A percentile compares a stretch with the other conserved stretches of the same genome.
phyloP scores from a whole-genome alignment of 2,797 vertebrate species.

The Acridotheres tristis region DNA sequence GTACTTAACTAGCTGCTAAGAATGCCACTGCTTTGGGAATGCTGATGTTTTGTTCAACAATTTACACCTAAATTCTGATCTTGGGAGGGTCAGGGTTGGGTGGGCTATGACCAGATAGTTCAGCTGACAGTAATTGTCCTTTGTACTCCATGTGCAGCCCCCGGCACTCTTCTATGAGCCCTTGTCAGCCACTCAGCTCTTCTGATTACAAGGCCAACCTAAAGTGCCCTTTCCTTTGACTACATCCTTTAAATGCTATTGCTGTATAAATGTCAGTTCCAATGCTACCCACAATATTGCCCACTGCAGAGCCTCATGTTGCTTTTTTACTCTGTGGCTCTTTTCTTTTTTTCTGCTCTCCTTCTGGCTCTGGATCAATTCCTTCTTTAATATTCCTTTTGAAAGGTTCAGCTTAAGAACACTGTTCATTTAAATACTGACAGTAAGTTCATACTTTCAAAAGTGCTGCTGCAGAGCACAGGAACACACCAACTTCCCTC shows the following conservation, averaged over 20 bases:
- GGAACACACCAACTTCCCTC: background rate
- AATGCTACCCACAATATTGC: background rate
- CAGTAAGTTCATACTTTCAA: background rate
- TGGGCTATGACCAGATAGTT: background rate
- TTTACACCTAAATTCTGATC: background rate
- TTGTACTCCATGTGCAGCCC: background rate
- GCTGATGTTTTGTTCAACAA: background rate
- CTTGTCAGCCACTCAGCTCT: background rate
- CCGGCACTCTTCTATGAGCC: background rate
- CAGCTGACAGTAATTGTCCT: background rate
- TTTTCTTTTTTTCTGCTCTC: background rate
- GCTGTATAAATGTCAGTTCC: background rate
- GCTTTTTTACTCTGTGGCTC: background rate
- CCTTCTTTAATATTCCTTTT: slow-evolving; percentile 22
- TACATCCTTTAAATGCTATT: background rate
- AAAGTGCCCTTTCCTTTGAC: background rate
- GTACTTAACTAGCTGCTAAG: background rate
- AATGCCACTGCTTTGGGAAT: background rate
- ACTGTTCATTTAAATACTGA: background rate
- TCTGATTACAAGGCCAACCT: background rate
- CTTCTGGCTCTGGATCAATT: background rate
- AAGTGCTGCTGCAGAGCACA: background rate
- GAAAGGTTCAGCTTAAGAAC: slow-evolving; percentile 22
- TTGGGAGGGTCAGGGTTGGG: background rate
- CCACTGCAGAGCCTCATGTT: background rate